Evolutionary conservation across 2,113 vertebrate genomes (phyloP), one percentile per base, ranked within the genome.

Genomic region (Aspiorhynchus laticeps): DNA sequence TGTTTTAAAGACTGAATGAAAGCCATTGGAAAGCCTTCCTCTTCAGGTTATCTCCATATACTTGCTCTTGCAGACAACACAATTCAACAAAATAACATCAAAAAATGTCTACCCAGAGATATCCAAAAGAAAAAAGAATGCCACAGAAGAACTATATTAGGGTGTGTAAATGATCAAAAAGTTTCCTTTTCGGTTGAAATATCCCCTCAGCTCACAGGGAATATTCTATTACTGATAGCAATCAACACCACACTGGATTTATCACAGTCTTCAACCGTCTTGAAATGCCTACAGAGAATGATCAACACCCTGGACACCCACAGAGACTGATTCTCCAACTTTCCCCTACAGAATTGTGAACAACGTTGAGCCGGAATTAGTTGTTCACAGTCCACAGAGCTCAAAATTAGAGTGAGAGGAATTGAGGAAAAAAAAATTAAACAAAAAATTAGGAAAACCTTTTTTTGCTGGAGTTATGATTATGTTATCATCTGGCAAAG

Each of bases 81-180:
- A n/a, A n/a, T 91, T 91, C 88, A 81, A 61, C 85, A 76, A 89
- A 85, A 88, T 90, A 88, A 86, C 88, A 89, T 87, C 86, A 87
- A 80, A 83, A 90, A 76, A 85, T 88, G 65, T 69, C 87, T 89
- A 85, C 73, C 87, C 71, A 67, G 88, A 88, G 88, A 90, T 71
- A 48, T 89, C 51, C 51, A 53, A 51, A 53, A 19, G 17, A 91
- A 61, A 75, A 53, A 53, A 56, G 0, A 56, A 56, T 8, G 19
- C 19, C 19, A 24, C 53, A 59, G 53, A 21, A 59, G 53, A 21
- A 24, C 5, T 21, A 56, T 59, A 24, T 24, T 24, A 24, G 19
- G 19, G 4, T 38, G 33, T 21, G 19, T 73, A 38, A 24, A 73
- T 38, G 19, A 38, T 10, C 5, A 0, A 73, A 36, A 36, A 11